Percentiles rank a stretch among this genome's conserved stretches.
phyloP scores from a whole-genome alignment of 1,140 invertebrate genomes.

The Hormaphis cornu region DNA sequence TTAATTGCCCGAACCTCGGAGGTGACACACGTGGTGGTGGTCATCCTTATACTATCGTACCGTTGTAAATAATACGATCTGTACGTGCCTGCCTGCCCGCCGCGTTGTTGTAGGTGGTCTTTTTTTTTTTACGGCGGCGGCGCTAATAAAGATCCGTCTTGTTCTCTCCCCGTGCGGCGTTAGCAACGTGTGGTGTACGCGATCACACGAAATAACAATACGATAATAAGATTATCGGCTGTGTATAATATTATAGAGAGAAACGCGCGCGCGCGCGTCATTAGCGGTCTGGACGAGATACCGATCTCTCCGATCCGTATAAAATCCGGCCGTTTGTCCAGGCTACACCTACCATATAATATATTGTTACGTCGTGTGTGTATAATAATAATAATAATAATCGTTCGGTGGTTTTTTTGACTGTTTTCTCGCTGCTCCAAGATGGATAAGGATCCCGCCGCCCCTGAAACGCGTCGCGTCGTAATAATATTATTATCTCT shows the following conservation, averaged over 20 bases:
- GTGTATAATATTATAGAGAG: no score
- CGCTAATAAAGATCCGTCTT: slow-evolving; percentile 27
- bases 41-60: background rate
- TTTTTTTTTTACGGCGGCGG: no score
- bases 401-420: background rate
- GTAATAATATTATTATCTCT: no score
- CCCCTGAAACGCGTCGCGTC: no score
- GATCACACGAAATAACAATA: slow-evolving; percentile 1
- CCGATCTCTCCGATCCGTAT: background rate
- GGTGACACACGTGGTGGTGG: slow-evolving; percentile 31
- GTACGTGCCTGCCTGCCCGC: background rate
- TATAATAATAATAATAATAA: background rate
- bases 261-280: slow-evolving; percentile 28
- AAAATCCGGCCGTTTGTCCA: background rate
- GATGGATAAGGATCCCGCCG: no score
- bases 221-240: slow-evolving; percentile 20
- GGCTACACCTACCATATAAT: background rate
- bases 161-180: background rate
- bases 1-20: slow-evolving; percentile 27
- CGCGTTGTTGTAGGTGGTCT: slow-evolving; percentile 22
- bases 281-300: slow-evolving; percentile 32
- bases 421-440: background rate
- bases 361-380: background rate
- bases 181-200: background rate
- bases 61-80: background rate